Conservation (phyloP, 2,888 invertebrate species). For the Coelopa pilipes region DNA sequence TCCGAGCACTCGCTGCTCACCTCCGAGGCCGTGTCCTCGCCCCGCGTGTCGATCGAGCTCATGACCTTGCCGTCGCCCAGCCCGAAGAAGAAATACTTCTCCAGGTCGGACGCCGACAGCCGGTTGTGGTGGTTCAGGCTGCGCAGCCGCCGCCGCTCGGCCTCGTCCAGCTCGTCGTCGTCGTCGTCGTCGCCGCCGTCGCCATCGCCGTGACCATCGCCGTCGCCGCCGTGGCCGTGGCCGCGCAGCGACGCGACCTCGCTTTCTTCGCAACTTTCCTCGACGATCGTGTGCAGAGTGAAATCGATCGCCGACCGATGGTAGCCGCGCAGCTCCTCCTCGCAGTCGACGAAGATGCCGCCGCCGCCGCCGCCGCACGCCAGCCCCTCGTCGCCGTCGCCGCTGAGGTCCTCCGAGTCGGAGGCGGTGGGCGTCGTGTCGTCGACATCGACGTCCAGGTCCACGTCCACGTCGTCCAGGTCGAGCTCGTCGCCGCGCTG, state of each 20-base stretch:
- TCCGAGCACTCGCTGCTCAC: slow-evolving; percentile 89
- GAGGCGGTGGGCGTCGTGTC: slow-evolving; percentile 67
- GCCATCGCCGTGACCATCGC: slow-evolving; percentile 43
- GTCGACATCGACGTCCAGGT: slow-evolving; percentile 69
- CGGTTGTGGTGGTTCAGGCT: slow-evolving; percentile 69
- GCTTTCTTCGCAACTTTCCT: slow-evolving; percentile 95
- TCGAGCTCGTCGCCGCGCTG: slow-evolving; percentile 78
- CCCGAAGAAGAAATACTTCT: slow-evolving; percentile 91
- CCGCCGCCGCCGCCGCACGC: slow-evolving; percentile 56
- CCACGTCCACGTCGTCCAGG: slow-evolving; percentile 68
- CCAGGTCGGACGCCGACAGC: slow-evolving; percentile 83
- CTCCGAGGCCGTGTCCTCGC: slow-evolving; percentile 78
- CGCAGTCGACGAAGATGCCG: slow-evolving; percentile 73
- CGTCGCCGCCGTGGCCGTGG: slow-evolving; percentile 51
- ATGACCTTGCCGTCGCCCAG: slow-evolving; percentile 76
- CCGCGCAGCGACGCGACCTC: slow-evolving; percentile 75
- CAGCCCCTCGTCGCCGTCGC: slow-evolving; percentile 61
- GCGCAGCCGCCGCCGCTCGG: slow-evolving; percentile 66
- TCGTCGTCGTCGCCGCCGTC: slow-evolving; percentile 41
- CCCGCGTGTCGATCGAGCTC: slow-evolving; percentile 68
- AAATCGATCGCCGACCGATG: slow-evolving; percentile 87
- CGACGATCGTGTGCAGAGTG: slow-evolving; percentile 91
- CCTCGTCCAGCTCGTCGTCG: slow-evolving; percentile 48
- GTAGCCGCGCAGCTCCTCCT: slow-evolving; percentile 85
- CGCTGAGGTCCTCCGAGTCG: slow-evolving; percentile 62